Evolutionary conservation across 2,888 invertebrate species (phyloP), one percentile per base, ranked within the genome.

Genomic region (Dryomyza anilis): DNA sequence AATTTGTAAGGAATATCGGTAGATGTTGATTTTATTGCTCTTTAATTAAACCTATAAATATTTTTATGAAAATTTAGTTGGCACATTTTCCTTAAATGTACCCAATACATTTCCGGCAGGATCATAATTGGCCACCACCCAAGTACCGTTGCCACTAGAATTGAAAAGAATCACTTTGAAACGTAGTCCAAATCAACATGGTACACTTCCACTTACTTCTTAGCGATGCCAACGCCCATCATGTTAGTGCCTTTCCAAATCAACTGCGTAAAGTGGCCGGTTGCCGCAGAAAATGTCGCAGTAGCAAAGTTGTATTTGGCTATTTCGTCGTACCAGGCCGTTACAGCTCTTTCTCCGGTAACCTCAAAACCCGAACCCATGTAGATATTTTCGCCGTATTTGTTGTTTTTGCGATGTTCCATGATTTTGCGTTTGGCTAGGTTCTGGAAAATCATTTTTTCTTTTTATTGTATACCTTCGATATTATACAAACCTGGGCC

Each of bases 191-290:
- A 8, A 52, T 21, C 0, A 2, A 25, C 2, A 14, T 21, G 10
- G 5, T 29, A 10, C 8, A 56, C 1, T 23, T 48, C 2, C 1
- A 63, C 72, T 71, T 66, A 82, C 82, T 72, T 71, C 19, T 48
- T 87, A 0, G 91, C 89, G 74, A 90, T 86, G 4, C 92, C 95
- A 1, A 94, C 89, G 1, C 95, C 95, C 12, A 95, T 76, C 74
- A 91, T 88, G 59, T 86, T 87, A 64, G 89, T 90, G 53, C 87
- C 88, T 72, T 89, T 89, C 94, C 94, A 94, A 25, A 94, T 86
- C 2, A 95, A 88, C 84, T 95, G 95, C 0, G 92, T 90, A 76
- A 95, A 94, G 78, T 95, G 94, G n/a, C 94, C 94, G 69, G 91
- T 88, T 67, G 86, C 86, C 66, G 86, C 86, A 7, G 85, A 85